Evolutionary conservation across 2,113 vertebrate species (phyloP), one percentile per base, ranked within the genome.

Genomic region (Anser cygnoides): DNA sequence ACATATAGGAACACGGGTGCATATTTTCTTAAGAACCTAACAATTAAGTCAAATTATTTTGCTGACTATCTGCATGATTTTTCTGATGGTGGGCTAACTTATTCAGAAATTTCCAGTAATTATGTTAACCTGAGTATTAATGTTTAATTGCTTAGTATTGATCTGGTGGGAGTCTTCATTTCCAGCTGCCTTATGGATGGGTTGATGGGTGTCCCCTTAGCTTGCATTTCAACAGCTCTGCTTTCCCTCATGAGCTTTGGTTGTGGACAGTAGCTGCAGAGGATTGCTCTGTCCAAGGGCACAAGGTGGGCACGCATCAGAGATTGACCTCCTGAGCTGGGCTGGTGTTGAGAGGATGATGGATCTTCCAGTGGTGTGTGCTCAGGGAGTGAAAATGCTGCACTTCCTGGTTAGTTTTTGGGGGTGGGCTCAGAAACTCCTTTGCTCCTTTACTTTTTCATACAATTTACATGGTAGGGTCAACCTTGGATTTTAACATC

Each of bases 241-340:
- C 35, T 43, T 20, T 73, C 23, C 23, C 23, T 13, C 0, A 0
- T 25, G 44, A 50, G 19, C 29, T 16, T 10, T 11, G 29, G 16
- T n/a, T 72, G 41, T 46, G 75, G 52, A n/a, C 43, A 68, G 82
- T 11, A 11, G 41, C 67, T 59, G 39, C 26, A 49, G n/a, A 39
- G n/a, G 9, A n/a, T n/a, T 84, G 37, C 44, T 54, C n/a, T 25
- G 3, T 37, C 9, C 8, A 10, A 49, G 43, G 39, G 16, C 59
- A 73, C 11, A 0, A 2, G 4, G 7, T 11, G 13, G 19, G 5
- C 11, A 3, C 0, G 0, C 13, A 14, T 1, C 3, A 39, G 25
- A 3, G 3, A 35, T 0, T 4, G 18, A 4, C 19, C 4, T 4
- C 22, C 11, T 3, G 0, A 15, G 15, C 7, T 55, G 18, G 44